Percentiles rank a stretch among this genome's conserved stretches.
Conservation (phyloP, 1,140 invertebrate species). For the Euborellia annulipes region DNA sequence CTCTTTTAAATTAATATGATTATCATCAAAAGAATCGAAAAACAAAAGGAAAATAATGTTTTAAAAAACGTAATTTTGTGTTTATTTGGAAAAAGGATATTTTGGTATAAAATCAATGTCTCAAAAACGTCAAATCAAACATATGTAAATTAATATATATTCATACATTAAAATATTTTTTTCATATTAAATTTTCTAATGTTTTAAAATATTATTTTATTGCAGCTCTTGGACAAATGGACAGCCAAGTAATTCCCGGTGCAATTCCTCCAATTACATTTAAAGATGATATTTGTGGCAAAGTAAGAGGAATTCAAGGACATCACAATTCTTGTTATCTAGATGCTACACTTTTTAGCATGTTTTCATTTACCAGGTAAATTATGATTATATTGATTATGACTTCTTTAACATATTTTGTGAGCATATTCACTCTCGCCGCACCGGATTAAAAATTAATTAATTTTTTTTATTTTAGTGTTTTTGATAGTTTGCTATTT, state of each 20-base stretch:
- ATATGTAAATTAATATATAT: too few relatives aligned
- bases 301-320: constrained; percentile 84
- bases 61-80: too few relatives aligned
- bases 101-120: too few relatives aligned
- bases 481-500: constrained; percentile 80
- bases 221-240: constrained; percentile 36
- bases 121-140: too few relatives aligned
- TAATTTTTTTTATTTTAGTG: constrained; percentile 29
- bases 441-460: neutral
- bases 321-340: constrained; percentile 97
- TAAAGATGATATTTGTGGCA: constrained; percentile 48
- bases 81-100: too few relatives aligned
- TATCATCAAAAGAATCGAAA: too few relatives aligned
- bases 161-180: too few relatives aligned
- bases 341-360: constrained; percentile 88
- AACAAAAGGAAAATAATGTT: too few relatives aligned
- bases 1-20: too few relatives aligned
- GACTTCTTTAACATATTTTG: neutral
- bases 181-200: too few relatives aligned
- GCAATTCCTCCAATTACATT: constrained; percentile 53
- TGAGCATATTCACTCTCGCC: neutral
- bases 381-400: neutral
- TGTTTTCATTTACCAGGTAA: constrained; percentile 82
- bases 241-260: constrained; percentile 63
- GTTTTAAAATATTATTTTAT: too few relatives aligned